Conservation (phyloP, 2,797 vertebrate genomes). For the Enteromius anoplus region DNA sequence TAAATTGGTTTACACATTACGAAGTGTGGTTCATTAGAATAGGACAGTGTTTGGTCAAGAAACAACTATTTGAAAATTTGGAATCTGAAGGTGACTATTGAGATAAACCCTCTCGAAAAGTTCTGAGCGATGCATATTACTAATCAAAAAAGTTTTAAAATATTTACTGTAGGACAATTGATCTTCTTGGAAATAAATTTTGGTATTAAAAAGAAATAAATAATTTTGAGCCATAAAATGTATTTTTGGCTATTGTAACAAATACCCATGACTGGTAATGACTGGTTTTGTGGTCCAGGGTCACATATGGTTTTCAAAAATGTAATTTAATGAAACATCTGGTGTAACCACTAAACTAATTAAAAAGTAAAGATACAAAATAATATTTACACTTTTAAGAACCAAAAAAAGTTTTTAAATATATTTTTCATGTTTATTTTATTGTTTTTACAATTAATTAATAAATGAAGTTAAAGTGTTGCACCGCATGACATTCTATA, state of each 20-base stretch:
- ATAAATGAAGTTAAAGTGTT: neutral
- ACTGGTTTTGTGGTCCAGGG: neutral
- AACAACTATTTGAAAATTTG: neutral
- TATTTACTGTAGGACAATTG: neutral
- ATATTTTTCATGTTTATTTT: too few relatives aligned
- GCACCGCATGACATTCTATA: neutral
- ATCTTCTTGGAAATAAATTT: neutral
- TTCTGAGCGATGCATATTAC: neutral
- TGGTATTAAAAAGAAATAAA: neutral
- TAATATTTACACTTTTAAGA: neutral
- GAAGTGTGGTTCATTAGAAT: neutral
- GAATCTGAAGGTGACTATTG: neutral
- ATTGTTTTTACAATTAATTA: neutral
- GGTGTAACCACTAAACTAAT: neutral
- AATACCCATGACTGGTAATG: too few relatives aligned
- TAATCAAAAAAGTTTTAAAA: neutral
- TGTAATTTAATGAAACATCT: neutral
- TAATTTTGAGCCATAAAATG: neutral
- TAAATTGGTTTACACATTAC: too few relatives aligned
- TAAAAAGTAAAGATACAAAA: neutral
- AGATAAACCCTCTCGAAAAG: neutral
- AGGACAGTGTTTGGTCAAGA: neutral
- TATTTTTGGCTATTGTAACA: neutral
- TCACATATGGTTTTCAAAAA: neutral
- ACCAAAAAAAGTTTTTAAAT: neutral